Evolutionary conservation across 2,113 vertebrate species (phyloP).

Genomic region (Thryonomys swinderianus): DNA sequence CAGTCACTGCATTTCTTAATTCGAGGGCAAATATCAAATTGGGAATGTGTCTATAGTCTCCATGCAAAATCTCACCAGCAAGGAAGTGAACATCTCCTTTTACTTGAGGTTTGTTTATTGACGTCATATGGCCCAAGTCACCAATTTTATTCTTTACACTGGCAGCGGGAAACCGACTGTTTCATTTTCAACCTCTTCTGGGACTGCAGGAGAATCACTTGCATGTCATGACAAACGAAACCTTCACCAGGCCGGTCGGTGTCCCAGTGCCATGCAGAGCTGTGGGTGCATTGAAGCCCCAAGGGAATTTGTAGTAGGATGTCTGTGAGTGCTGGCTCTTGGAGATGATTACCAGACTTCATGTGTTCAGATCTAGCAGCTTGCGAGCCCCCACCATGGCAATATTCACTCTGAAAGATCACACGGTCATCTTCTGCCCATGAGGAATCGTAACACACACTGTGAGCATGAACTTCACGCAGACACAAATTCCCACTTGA

Average conservation of each 20-base stretch:
- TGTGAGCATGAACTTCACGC: constrained; percentile 97
- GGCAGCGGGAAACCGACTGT: constrained; percentile 86
- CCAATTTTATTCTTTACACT: constrained; percentile 95
- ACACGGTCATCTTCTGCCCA: constrained; percentile 97
- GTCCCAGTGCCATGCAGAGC: constrained; percentile 93
- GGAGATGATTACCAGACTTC: constrained; percentile 86
- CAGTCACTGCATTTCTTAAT: neutral
- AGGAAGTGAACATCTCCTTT: constrained; percentile 96
- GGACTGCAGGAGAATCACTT: constrained; percentile 60
- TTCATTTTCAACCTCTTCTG: constrained; percentile 92
- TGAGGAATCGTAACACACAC: constrained; percentile 97
- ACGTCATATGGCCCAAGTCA: constrained; percentile 97
- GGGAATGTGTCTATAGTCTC: constrained; percentile 81
- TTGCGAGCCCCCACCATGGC: constrained; percentile 94
- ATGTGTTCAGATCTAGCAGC: constrained; percentile 88
- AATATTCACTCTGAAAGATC: constrained; percentile 98
- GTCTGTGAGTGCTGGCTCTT: constrained; percentile 91
- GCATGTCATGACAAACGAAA: constrained; percentile 91
- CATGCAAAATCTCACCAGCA: constrained; percentile 94
- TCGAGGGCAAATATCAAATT: neutral
- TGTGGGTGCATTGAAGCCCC: constrained; percentile 96
- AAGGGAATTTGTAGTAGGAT: constrained; percentile 93
- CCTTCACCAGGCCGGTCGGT: constrained; percentile 99
- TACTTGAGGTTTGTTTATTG: constrained; percentile 90
- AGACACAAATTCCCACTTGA: constrained; percentile 82